Evolutionary conservation across 2,797 vertebrate species (phyloP).

Genomic region (Hapalemur alaotrensis): DNA sequence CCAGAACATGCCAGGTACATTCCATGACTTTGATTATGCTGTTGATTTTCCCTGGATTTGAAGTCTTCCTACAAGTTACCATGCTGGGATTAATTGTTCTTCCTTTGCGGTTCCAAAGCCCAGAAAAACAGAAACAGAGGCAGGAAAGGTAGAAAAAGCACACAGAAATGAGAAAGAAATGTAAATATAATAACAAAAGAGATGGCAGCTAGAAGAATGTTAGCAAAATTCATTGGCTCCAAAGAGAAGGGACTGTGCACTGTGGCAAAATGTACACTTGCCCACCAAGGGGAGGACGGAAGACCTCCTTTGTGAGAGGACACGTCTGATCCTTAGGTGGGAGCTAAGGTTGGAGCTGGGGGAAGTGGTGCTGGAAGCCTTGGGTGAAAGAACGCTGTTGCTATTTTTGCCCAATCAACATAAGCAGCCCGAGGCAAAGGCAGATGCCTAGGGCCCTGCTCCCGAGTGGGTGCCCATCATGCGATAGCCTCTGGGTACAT

Average conservation of each 20-base stretch:
- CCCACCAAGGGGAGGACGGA: not conserved
- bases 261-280: not conserved
- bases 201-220: not conserved
- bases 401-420: slow-evolving; percentile 70
- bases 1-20: not conserved
- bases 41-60: not conserved
- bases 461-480: slow-evolving; percentile 50
- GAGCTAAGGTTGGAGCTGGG: slow-evolving; percentile 43
- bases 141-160: not conserved
- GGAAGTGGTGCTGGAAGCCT: not conserved
- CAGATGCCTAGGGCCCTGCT: slow-evolving; percentile 63
- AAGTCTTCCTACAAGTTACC: not conserved
- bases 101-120: not conserved
- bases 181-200: not conserved
- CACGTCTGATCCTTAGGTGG: not conserved
- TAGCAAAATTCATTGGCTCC: not conserved
- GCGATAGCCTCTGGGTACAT: slow-evolving; percentile 66
- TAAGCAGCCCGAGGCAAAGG: slow-evolving; percentile 66
- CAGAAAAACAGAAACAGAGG: not conserved
- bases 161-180: not conserved
- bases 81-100: not conserved
- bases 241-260: not conserved
- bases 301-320: not conserved
- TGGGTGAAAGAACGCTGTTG: slow-evolving; percentile 23
- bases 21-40: not conserved